Evolutionary conservation across 2,888 invertebrate species (phyloP).

Genomic region (Tipula confusa): DNA sequence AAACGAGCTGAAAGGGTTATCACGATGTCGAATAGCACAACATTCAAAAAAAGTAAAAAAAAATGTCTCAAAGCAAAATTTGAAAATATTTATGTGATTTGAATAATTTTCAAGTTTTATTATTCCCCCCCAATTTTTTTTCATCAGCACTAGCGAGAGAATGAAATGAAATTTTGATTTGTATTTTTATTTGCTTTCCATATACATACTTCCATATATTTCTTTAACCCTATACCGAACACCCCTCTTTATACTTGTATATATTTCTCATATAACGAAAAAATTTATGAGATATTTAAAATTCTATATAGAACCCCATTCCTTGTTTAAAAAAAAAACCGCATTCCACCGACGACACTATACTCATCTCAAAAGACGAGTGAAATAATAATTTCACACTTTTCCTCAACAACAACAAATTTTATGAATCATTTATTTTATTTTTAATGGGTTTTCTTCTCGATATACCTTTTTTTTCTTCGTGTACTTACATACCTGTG

Average conservation of each 20-base stretch:
- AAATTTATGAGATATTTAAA: not conserved
- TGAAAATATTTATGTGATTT: constrained; percentile 7
- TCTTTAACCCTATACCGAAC: not conserved
- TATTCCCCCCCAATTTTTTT: not conserved
- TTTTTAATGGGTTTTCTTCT: not conserved
- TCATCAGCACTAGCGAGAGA: not conserved
- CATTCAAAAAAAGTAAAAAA: not conserved
- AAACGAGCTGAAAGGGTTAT: not conserved
- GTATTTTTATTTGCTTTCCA: not conserved
- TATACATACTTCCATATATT: not conserved
- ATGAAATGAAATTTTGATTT: not conserved
- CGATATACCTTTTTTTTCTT: not conserved
- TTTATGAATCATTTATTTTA: constrained; percentile 25
- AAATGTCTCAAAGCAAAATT: not conserved
- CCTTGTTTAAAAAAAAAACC: not conserved
- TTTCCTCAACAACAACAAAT: not conserved
- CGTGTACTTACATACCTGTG: not conserved
- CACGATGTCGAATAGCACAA: not conserved
- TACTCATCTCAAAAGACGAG: not conserved
- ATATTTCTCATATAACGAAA: not conserved
- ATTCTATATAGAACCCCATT: not conserved
- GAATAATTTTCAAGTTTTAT: not conserved
- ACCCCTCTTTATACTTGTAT: not conserved
- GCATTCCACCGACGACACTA: not conserved
- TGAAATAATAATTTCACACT: not conserved